Evolutionary conservation across 2,113 vertebrate species (phyloP).

Genomic region (Oryzias javanicus): DNA sequence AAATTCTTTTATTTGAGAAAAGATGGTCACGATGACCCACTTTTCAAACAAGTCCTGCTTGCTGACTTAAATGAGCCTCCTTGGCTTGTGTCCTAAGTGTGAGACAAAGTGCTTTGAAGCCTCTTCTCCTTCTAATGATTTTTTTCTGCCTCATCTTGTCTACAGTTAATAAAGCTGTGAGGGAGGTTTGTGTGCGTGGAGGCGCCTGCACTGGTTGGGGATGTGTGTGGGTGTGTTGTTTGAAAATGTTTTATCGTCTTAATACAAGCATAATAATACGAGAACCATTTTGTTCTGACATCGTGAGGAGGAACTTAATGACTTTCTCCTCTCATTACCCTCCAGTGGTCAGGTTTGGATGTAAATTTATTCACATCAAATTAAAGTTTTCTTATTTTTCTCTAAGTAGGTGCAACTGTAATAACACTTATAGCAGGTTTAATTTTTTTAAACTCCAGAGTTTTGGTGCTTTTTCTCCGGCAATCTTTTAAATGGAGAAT

Average conservation of each 20-base stretch:
- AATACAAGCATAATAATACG: slow-evolving; percentile 23
- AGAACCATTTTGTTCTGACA: slow-evolving; percentile 18
- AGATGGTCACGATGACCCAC: slow-evolving; percentile 31
- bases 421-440: neutral
- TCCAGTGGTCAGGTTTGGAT: slow-evolving; percentile 14
- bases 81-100: slow-evolving; percentile 42
- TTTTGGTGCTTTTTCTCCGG: too few relatives aligned
- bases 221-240: slow-evolving; percentile 25
- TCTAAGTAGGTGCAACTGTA: neutral
- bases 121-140: slow-evolving; percentile 50
- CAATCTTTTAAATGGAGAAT: too few relatives aligned
- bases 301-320: slow-evolving; percentile 9
- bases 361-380: neutral
- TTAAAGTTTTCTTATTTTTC: neutral
- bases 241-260: slow-evolving; percentile 37
- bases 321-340: slow-evolving; percentile 23
- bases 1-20: neutral
- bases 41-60: slow-evolving; percentile 39
- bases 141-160: slow-evolving; percentile 23
- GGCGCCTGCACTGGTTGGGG: neutral
- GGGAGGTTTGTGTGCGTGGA: neutral
- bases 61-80: slow-evolving; percentile 27
- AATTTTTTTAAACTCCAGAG: neutral
- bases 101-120: slow-evolving; percentile 53
- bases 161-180: slow-evolving; percentile 36